Conservation (phyloP, 1,140 invertebrate genomes). For the Rhysida immarginata region DNA sequence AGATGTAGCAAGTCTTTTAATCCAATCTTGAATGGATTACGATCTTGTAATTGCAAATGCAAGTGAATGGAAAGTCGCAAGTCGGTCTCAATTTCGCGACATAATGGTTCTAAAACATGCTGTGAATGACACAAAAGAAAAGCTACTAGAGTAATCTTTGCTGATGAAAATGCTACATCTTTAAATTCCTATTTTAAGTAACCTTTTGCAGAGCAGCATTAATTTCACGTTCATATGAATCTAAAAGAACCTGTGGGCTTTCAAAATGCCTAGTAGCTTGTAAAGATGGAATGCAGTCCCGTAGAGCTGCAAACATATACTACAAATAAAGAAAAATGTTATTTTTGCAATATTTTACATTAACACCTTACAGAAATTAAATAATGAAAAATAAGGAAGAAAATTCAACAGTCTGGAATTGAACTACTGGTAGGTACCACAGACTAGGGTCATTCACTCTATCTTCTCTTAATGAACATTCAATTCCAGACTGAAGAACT, state of each 20-base stretch:
- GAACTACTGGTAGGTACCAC: no score
- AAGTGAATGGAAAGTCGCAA: conserved; percentile 76
- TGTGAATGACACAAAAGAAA: conserved; percentile 13
- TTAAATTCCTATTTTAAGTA: no score
- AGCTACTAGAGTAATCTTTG: conserved; percentile 11
- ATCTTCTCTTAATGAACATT: no score
- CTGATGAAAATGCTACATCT: conserved; percentile 19
- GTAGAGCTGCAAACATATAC: conserved; percentile 46
- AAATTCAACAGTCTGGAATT: no score
- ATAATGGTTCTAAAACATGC: conserved; percentile 52
- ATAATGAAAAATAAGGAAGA: no score
- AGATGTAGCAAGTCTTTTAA: conserved; percentile 36
- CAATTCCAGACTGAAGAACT: no score
- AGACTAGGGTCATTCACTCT: no score
- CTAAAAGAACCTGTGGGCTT: conserved; percentile 23
- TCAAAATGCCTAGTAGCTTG: conserved; percentile 25
- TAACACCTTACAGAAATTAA: no score
- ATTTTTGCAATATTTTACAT: no score
- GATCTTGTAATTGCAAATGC: conserved; percentile 66
- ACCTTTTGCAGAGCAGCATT: conserved; percentile 30
- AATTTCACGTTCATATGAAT: conserved; percentile 30
- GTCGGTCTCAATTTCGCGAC: conserved; percentile 76
- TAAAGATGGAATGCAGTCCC: conserved; percentile 38
- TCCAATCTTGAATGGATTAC: conserved; percentile 52
- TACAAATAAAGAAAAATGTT: conserved; percentile 27